phyloP scores from a whole-genome alignment of 2,113 vertebrate genomes.

The Anolis carolinensis region DNA sequence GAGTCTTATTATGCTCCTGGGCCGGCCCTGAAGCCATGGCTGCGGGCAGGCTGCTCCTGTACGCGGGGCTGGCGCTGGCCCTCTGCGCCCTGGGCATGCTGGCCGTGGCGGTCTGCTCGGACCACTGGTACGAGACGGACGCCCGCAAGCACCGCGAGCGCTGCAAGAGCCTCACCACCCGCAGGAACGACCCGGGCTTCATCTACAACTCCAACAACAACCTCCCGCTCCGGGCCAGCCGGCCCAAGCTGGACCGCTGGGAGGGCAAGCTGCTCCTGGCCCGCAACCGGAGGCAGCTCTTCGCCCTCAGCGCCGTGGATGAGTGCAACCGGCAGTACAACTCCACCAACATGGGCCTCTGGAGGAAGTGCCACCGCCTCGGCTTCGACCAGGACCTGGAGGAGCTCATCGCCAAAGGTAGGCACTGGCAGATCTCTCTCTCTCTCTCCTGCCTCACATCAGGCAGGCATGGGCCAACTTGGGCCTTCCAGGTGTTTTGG shows the following conservation, averaged over 20 bases:
- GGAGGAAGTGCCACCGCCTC: slow-evolving; percentile 94
- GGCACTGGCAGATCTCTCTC: slow-evolving; percentile 32
- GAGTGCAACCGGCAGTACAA: slow-evolving; percentile 97
- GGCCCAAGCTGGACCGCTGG: slow-evolving; percentile 88
- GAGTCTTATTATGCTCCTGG: no score
- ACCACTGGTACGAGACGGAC: slow-evolving; percentile 99
- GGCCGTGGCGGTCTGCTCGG: slow-evolving; percentile 97
- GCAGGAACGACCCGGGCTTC: slow-evolving; percentile 96
- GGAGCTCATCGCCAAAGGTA: slow-evolving; percentile 95
- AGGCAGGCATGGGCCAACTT: no score
- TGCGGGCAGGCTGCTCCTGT: slow-evolving; percentile 97
- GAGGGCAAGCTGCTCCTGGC: slow-evolving; percentile 90
- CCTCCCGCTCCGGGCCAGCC: slow-evolving; percentile 92
- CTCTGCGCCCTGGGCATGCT: slow-evolving; percentile 98
- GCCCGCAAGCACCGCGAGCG: slow-evolving; percentile 94
- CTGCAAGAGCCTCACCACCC: slow-evolving; percentile 94
- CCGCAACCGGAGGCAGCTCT: slow-evolving; percentile 93
- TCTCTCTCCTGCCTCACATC: slow-evolving; percentile 6
- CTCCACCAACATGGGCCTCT: slow-evolving; percentile 98
- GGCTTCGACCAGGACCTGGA: slow-evolving; percentile 94
- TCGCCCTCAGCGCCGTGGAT: slow-evolving; percentile 94
- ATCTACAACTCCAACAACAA: slow-evolving; percentile 99
- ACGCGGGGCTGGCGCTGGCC: slow-evolving; percentile 96
- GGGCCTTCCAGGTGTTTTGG: no score
- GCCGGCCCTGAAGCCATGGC: slow-evolving; percentile 87